These are phyloP conservation scores for Lepidothrix coronata DNA, from an alignment of 2,113 vertebrate genomes.

Conservation along the genomic window DNA sequence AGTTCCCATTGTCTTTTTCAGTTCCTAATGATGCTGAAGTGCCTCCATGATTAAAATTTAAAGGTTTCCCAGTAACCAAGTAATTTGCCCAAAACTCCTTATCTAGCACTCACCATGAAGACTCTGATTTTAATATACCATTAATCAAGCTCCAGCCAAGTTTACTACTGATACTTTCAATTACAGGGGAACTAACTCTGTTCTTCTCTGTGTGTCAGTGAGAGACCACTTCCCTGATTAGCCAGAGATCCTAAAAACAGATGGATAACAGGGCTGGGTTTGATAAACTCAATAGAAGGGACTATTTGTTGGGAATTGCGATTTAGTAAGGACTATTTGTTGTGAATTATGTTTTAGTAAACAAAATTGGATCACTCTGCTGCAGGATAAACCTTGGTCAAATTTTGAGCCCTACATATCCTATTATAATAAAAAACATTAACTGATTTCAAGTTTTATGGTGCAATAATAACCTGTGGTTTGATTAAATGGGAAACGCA, in stretches of 20 bases:
- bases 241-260: slow-evolving; percentile 40
- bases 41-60: slow-evolving; percentile 81
- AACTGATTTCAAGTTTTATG: neutral
- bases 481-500: neutral
- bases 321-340: neutral
- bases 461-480: neutral
- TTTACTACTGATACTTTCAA: slow-evolving; percentile 76
- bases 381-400: neutral
- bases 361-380: slow-evolving; percentile 1
- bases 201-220: slow-evolving; percentile 40
- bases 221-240: slow-evolving; percentile 62
- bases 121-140: slow-evolving; percentile 81
- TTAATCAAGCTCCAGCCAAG: slow-evolving; percentile 84
- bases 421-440: neutral
- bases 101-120: slow-evolving; percentile 78
- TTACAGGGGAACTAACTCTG: slow-evolving; percentile 62
- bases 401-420: neutral
- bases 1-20: slow-evolving; percentile 69
- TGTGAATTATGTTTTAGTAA: neutral
- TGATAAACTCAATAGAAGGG: neutral
- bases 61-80: slow-evolving; percentile 79
- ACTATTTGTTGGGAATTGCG: neutral
- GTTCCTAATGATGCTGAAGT: slow-evolving; percentile 80
- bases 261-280: neutral
- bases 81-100: slow-evolving; percentile 81